These are phyloP conservation scores for Pungitius pungitius DNA, from an alignment of 2,113 vertebrate genomes.

Conservation along the genomic window DNA sequence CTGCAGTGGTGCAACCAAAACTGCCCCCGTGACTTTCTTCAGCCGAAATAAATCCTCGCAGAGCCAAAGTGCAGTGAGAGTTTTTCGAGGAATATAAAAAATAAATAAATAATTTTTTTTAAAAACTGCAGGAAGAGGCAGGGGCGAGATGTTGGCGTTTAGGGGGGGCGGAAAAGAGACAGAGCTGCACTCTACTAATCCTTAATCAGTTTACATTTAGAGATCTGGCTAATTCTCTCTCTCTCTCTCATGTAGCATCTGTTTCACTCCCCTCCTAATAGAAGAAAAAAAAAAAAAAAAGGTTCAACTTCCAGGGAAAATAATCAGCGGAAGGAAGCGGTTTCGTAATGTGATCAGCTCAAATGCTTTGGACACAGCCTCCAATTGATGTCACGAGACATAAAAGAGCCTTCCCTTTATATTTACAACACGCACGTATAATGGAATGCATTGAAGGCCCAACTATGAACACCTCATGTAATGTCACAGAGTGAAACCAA, in stretches of 20 bases:
- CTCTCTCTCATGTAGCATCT: constrained; percentile 42
- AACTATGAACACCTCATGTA: constrained; percentile 12
- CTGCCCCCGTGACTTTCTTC: constrained; percentile 19
- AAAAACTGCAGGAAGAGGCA: background rate
- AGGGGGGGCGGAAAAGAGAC: constrained; percentile 14
- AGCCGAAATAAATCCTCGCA: background rate
- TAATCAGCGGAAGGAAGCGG: constrained; percentile 18
- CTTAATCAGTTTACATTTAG: constrained; percentile 66
- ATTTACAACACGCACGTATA: constrained; percentile 1
- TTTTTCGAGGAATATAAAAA: constrained; percentile 6
- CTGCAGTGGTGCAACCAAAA: constrained; percentile 13
- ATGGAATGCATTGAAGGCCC: background rate
- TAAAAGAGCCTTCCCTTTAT: constrained; percentile 22
- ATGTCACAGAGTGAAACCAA: constrained; percentile 36
- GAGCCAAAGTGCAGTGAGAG: background rate
- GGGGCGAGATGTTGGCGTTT: background rate
- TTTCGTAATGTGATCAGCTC: constrained; percentile 26
- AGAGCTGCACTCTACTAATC: constrained; percentile 44
- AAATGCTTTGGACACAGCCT: constrained; percentile 37
- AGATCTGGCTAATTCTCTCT: constrained; percentile 51
- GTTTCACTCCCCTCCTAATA: constrained; percentile 36
- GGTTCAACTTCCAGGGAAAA: constrained; percentile 24
- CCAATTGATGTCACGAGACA: background rate
- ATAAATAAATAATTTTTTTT: too few species aligned
- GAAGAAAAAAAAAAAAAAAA: constrained; percentile 17